A percentile compares a stretch with the other conserved stretches of the same genome.
phyloP scores from a whole-genome alignment of 2,888 invertebrate species.

The Scotopteryx bipunctaria region DNA sequence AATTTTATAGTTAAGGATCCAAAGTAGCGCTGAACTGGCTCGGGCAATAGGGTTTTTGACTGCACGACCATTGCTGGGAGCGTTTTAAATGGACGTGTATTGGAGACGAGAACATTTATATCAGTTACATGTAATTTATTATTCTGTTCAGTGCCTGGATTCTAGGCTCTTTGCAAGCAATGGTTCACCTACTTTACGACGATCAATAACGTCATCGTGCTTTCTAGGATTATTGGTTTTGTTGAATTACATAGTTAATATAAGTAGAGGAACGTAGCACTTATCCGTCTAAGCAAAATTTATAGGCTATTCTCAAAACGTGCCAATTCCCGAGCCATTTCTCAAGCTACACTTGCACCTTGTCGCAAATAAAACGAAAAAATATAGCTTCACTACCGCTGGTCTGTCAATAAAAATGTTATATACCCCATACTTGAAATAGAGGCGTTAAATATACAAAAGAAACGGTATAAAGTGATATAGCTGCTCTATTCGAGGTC shows the following conservation, averaged over 20 bases:
- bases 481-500: slow-evolving; percentile 57
- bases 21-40: slow-evolving; percentile 24
- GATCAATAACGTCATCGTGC: neutral
- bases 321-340: slow-evolving; percentile 22
- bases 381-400: slow-evolving; percentile 30
- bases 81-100: slow-evolving; percentile 10
- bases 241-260: too few relatives aligned
- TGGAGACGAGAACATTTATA: slow-evolving; percentile 1
- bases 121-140: too few relatives aligned
- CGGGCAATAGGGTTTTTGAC: slow-evolving; percentile 24
- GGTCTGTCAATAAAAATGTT: slow-evolving; percentile 46
- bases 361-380: slow-evolving; percentile 31
- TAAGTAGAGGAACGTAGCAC: neutral
- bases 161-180: too few relatives aligned
- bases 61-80: slow-evolving; percentile 6
- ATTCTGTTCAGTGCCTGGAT: neutral
- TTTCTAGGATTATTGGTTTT: neutral
- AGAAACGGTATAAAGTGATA: slow-evolving; percentile 74
- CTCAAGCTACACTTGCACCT: slow-evolving; percentile 23
- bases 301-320: slow-evolving; percentile 19
- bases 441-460: slow-evolving; percentile 77
- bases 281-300: slow-evolving; percentile 6
- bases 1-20: slow-evolving; percentile 40
- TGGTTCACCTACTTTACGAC: neutral
- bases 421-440: slow-evolving; percentile 46